Percentiles rank a stretch among this genome's conserved stretches.
Conservation (phyloP, 2,888 invertebrate species). For the Melanostoma scalare region DNA sequence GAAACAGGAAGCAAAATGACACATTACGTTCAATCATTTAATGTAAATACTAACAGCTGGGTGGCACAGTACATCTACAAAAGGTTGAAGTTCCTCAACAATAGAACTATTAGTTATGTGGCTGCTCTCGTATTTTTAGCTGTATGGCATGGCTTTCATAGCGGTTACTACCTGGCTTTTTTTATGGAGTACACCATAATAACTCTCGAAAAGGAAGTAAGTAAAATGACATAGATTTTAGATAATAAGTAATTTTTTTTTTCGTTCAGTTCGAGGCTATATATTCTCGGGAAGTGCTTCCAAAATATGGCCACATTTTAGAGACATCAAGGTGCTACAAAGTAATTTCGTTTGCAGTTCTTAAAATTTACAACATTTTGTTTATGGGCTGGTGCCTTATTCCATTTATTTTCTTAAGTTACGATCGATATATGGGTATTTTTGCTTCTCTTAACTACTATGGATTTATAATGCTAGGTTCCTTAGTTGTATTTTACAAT, state of each 20-base stretch:
- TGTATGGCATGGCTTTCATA: constrained; percentile 97
- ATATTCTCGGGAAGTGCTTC: constrained; percentile 76
- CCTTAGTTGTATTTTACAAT: constrained; percentile 83
- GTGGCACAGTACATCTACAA: constrained; percentile 97
- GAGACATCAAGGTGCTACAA: constrained; percentile 76
- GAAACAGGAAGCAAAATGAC: constrained; percentile 93
- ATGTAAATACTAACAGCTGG: constrained; percentile 97
- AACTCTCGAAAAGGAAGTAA: constrained; percentile 91
- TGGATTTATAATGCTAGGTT: constrained; percentile 86
- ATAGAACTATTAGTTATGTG: constrained; percentile 90
- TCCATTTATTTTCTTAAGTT: constrained; percentile 89
- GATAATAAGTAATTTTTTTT: constrained; percentile 2
- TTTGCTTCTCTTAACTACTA: constrained; percentile 87
- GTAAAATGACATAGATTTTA: constrained; percentile 74
- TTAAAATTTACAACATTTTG: constrained; percentile 89
- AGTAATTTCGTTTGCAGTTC: constrained; percentile 83
- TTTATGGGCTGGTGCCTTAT: constrained; percentile 93
- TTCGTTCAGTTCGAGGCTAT: constrained; percentile 75
- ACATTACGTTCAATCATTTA: constrained; percentile 95
- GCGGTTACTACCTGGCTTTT: constrained; percentile 97
- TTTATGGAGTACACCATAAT: constrained; percentile 95
- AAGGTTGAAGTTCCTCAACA: constrained; percentile 94
- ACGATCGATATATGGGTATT: constrained; percentile 86
- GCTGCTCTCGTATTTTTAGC: constrained; percentile 93
- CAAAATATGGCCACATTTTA: constrained; percentile 76